phyloP scores from a whole-genome alignment of 37 sponge, comb jelly and placozoan species.

The Oopsacas minuta region DNA sequence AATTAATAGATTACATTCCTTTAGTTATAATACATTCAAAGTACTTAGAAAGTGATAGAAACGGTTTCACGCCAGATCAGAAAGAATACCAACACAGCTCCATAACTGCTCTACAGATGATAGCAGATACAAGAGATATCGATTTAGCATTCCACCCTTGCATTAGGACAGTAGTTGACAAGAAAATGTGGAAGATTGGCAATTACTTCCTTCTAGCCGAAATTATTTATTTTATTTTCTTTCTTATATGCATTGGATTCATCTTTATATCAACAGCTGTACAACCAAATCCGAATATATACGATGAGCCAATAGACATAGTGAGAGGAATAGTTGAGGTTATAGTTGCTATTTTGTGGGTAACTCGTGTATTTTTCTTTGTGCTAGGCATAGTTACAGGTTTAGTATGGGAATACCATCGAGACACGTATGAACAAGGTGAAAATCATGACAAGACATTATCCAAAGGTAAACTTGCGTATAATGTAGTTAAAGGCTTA shows the following conservation, averaged over 20 bases:
- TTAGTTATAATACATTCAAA: not conserved
- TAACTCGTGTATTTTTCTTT: not conserved
- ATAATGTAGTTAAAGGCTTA: not conserved
- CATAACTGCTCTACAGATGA: not conserved
- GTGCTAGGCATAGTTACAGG: not conserved
- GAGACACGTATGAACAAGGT: not conserved
- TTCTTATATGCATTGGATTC: not conserved
- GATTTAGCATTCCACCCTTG: conserved; percentile 2
- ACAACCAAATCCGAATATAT: not conserved
- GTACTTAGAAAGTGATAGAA: not conserved
- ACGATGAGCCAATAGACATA: not conserved
- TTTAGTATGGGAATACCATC: not conserved
- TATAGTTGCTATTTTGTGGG: not conserved
- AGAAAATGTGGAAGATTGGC: not conserved
- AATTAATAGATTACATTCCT: too few relatives aligned
- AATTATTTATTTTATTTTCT: not conserved
- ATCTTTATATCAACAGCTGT: not conserved
- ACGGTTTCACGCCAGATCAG: not conserved
- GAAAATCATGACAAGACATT: not conserved
- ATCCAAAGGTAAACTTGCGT: not conserved
- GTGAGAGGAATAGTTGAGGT: not conserved
- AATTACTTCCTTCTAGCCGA: not conserved
- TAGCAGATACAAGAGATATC: not conserved
- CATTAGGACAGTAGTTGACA: not conserved
- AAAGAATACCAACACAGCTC: not conserved